A percentile compares a stretch with the other conserved stretches of the same genome.
These are phyloP conservation scores for Pempheris klunzingeri DNA, from an alignment of 2,797 vertebrate genomes.

Conservation along the genomic window DNA sequence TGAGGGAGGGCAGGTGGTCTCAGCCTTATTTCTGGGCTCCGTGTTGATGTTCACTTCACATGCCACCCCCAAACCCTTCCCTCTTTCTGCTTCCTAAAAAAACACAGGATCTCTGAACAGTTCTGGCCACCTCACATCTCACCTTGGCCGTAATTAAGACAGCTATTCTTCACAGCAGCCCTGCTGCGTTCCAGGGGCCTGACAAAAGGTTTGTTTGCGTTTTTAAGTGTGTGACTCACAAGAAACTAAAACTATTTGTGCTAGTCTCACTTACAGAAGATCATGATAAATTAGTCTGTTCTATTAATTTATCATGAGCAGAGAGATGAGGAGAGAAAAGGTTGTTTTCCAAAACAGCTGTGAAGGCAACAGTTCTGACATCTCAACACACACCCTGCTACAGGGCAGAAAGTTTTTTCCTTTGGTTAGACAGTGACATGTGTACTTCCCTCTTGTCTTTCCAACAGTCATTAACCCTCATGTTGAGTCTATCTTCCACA, in stretches of 20 bases:
- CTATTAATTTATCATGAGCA: constrained; percentile 36
- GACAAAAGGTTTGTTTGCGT: constrained; percentile 36
- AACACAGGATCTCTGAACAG: constrained; percentile 10
- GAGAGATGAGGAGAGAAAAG: constrained; percentile 23
- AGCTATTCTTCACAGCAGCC: constrained; percentile 21
- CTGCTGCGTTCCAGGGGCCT: constrained; percentile 24
- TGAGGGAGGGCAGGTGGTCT: constrained; percentile 71
- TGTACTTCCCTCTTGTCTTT: constrained; percentile 14
- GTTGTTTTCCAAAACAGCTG: constrained; percentile 24
- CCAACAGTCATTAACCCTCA: constrained; percentile 76
- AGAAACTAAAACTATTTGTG: constrained; percentile 12
- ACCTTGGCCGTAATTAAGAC: constrained; percentile 63
- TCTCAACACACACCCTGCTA: neutral
- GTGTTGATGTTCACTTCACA: constrained; percentile 57
- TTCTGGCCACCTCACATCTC: constrained; percentile 42
- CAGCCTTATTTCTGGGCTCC: constrained; percentile 60
- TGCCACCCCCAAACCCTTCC: neutral
- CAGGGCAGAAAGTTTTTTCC: neutral
- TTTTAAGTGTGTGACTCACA: neutral
- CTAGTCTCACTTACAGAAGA: constrained; percentile 22
- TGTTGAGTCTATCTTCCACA: constrained; percentile 74
- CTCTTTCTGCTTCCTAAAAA: constrained; percentile 29
- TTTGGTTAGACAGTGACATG: constrained; percentile 15
- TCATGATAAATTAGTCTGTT: constrained; percentile 36
- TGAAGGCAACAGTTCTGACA: constrained; percentile 22